These are phyloP conservation scores for Pachyramphus minor DNA, from an alignment of 2,113 vertebrate species.

Conservation along the genomic window DNA sequence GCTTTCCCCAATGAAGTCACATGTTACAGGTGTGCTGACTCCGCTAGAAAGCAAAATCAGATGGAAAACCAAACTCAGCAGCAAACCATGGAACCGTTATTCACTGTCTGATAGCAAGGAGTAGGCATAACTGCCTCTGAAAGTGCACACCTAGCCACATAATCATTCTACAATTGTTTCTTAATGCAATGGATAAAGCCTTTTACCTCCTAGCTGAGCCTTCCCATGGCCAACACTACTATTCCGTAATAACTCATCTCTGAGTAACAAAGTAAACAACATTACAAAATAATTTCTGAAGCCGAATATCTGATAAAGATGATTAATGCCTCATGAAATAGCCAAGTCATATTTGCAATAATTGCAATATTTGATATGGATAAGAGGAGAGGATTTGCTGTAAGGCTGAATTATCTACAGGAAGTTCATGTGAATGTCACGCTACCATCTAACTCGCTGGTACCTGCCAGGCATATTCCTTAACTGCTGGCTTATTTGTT, in stretches of 20 bases:
- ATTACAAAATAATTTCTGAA: constrained; percentile 62
- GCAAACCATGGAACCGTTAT: background rate
- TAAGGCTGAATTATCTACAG: constrained; percentile 44
- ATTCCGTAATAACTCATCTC: constrained; percentile 25
- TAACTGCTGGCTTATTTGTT: background rate
- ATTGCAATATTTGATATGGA: constrained; percentile 62
- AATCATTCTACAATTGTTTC: background rate
- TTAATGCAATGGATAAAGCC: constrained; percentile 10
- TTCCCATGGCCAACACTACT: background rate
- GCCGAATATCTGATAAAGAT: constrained; percentile 60
- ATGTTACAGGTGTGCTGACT: background rate
- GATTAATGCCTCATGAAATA: constrained; percentile 54
- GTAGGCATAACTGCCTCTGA: background rate
- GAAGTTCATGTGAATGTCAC: constrained; percentile 55
- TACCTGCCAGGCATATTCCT: constrained; percentile 7
- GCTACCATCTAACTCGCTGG: background rate
- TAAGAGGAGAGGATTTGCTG: constrained; percentile 45
- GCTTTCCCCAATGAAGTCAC: background rate
- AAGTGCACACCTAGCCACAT: constrained; percentile 10
- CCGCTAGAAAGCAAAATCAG: background rate
- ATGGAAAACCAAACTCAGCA: background rate
- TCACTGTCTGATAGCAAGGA: background rate
- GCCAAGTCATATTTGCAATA: constrained; percentile 49
- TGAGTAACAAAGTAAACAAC: constrained; percentile 64
- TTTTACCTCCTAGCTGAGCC: constrained; percentile 38